Evolutionary conservation across 2,888 invertebrate genomes (phyloP).

Genomic region (Gastrophysa polygoni): DNA sequence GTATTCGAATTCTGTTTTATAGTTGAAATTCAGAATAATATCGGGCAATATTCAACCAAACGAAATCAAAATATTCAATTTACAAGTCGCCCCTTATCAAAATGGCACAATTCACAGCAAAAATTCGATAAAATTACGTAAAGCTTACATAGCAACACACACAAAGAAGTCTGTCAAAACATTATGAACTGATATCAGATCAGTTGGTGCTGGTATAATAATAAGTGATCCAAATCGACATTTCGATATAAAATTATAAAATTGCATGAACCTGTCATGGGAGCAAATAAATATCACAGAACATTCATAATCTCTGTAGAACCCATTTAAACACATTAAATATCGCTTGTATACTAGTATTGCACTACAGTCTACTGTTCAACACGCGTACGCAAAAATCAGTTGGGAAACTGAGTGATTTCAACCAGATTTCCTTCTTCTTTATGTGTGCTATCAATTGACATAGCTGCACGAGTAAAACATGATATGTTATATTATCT

Average conservation of each 20-base stretch:
- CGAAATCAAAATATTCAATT: conserved; percentile 25
- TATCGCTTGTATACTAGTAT: neutral
- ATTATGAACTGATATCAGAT: too few species aligned
- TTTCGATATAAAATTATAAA: neutral
- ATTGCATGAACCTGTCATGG: neutral
- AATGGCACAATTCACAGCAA: conserved; percentile 60
- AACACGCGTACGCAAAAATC: neutral
- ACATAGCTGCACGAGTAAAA: conserved; percentile 4
- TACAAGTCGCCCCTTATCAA: conserved; percentile 38
- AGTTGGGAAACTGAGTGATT: neutral
- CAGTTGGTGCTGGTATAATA: neutral
- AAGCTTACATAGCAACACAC: conserved; percentile 25
- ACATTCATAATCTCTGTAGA: neutral
- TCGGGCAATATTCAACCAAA: conserved; percentile 32
- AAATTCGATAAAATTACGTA: conserved; percentile 37
- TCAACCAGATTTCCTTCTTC: neutral
- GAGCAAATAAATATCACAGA: neutral
- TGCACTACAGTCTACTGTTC: neutral
- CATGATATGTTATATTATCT: conserved; percentile 42
- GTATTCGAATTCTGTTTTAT: conserved; percentile 31
- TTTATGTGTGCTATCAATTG: conserved; percentile 6
- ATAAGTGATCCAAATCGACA: neutral
- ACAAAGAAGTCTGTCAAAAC: conserved; percentile 4
- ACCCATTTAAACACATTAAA: neutral
- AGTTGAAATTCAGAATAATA: conserved; percentile 10